phyloP scores from a whole-genome alignment of 2,797 vertebrate genomes.

The Sylvia borin region DNA sequence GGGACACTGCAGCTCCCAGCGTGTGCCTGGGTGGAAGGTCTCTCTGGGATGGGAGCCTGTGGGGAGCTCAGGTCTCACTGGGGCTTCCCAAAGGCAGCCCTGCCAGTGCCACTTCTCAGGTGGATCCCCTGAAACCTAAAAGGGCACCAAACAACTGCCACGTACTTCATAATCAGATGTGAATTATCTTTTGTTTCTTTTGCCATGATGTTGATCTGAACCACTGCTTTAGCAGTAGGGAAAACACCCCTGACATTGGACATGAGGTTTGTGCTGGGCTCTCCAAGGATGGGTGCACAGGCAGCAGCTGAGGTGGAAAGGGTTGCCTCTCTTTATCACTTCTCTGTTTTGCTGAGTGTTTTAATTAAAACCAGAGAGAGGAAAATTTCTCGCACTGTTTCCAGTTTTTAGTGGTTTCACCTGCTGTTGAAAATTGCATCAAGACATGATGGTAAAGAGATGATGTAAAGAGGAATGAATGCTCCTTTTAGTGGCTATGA shows the following conservation, averaged over 20 bases:
- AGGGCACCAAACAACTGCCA: not conserved
- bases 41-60: not conserved
- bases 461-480: slow-evolving; percentile 54
- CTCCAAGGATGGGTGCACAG: not conserved
- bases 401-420: slow-evolving; percentile 15
- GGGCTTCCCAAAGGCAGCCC: not conserved
- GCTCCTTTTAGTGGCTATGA: slow-evolving; percentile 40
- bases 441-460: not conserved
- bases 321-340: not conserved
- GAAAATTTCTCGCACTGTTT: not conserved
- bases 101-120: not conserved
- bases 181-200: not conserved
- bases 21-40: not conserved
- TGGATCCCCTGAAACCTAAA: not conserved
- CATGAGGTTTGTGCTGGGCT: rapidly evolving
- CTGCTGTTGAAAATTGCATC: slow-evolving; percentile 38
- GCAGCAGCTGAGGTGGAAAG: not conserved
- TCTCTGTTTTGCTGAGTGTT: not conserved
- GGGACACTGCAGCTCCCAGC: not conserved
- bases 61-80: not conserved
- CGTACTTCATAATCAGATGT: not conserved
- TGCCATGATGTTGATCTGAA: not conserved
- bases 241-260: not conserved
- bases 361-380: slow-evolving; percentile 43
- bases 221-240: not conserved